Evolutionary conservation across 2,888 invertebrate species (phyloP), one percentile per base, ranked within the genome.

Genomic region (Trichacis sp.): DNA sequence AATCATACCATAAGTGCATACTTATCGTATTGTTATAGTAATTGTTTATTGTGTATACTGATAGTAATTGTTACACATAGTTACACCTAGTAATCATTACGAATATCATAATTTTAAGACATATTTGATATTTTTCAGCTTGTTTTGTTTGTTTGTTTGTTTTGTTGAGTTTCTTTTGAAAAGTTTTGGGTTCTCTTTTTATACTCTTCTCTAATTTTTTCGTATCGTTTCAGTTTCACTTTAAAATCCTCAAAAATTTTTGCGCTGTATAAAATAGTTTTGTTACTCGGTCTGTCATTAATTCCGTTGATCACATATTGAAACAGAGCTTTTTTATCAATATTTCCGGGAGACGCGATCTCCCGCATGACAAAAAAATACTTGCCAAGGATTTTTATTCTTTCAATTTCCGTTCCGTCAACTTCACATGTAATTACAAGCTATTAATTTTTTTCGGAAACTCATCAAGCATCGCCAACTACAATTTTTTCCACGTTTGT

Each of bases 261-360:
- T 1, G 68, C 45, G 0, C 65, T 64, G 17, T 57, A 65, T n/a
- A 68, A 1, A 1, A 63, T 38, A 8, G 48, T 1, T 12, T 65
- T 69, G 2, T 46, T 58, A 1, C 40, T 43, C 1, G 14, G 30
- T 0, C 63, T 56, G 8, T 65, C 60, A 3, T 52, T 33, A 4
- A 67, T 64, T 2, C 62, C 69, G n/a, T 64, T 59, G 6, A 69
- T 67, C 1, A 70, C 57, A 15, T 70, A 69, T 40, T 65, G 45
- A 0, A 67, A 61, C 0, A 70, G 15, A 11, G 53, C 58, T 3
- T 43, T 33, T 1, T 45, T 45, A 1, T 71, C 68, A 0, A 69
- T 42, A 9, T 29, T 18, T 6, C 59, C 42, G 18, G 62, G 12
- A 3, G 40, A 33, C 4, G 68, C 68, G n/a, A 69, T 38, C 42